These are phyloP conservation scores for Lasioglossum calceatum DNA, from an alignment of 2,888 invertebrate genomes.

Conservation along the genomic window DNA sequence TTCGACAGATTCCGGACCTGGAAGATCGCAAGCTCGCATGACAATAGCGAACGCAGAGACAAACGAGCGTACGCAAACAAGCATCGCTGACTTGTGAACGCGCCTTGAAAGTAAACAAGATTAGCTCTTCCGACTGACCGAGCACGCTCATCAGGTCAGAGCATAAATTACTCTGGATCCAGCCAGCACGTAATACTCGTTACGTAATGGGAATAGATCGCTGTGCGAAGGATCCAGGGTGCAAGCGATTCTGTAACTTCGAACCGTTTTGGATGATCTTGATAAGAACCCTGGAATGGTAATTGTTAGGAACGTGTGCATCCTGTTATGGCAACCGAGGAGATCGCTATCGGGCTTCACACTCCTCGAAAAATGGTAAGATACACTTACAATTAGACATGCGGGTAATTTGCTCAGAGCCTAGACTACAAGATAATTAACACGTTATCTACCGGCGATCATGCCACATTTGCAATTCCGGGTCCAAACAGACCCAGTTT, in stretches of 20 bases:
- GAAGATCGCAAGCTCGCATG: background rate
- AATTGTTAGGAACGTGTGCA: background rate
- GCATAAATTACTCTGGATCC: background rate
- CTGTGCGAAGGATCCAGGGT: background rate
- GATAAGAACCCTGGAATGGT: background rate
- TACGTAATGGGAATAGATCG: background rate
- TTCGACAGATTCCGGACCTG: background rate
- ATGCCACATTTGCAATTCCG: background rate
- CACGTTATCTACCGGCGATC: background rate
- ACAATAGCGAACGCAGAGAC: background rate
- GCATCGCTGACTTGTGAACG: constrained; percentile 12
- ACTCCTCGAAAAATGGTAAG: background rate
- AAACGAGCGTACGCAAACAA: constrained; percentile 22
- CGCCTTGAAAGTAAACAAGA: constrained; percentile 24
- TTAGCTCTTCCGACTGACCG: background rate
- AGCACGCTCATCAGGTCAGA: background rate
- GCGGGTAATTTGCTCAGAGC: background rate
- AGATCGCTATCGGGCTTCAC: background rate
- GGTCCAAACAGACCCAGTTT: background rate
- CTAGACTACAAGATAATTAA: background rate
- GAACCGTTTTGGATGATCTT: background rate
- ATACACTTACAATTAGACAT: background rate
- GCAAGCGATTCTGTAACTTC: background rate
- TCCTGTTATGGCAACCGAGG: background rate
- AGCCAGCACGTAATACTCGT: background rate